Percentiles rank a stretch among this genome's conserved stretches.
These are phyloP conservation scores for Drosophila funebris DNA, from an alignment of 1,140 invertebrate species.

Conservation along the genomic window DNA sequence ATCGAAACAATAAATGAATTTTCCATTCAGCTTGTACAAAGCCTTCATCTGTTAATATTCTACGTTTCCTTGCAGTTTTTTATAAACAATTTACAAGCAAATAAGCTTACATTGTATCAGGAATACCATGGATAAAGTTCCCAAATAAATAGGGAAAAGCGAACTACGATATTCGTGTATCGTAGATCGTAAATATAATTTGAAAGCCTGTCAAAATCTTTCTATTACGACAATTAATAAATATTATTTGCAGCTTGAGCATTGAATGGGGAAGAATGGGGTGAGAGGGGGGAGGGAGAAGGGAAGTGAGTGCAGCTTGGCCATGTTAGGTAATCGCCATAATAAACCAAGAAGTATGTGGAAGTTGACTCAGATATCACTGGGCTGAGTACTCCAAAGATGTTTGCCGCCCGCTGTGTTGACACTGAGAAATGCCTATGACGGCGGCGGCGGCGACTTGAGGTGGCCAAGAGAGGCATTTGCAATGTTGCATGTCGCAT, in stretches of 20 bases:
- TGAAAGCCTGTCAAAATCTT: background rate
- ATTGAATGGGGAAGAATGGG: background rate
- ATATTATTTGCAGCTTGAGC: too few species aligned
- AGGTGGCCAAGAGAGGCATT: constrained; percentile 2
- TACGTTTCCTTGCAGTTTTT: too few species aligned
- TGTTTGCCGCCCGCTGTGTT: constrained; percentile 69
- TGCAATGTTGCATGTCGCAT: background rate
- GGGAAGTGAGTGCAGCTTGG: background rate
- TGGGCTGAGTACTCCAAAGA: constrained; percentile 51
- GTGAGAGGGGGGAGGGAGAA: background rate
- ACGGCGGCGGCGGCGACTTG: constrained; percentile 16
- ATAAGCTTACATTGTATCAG: too few species aligned
- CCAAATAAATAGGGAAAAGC: too few species aligned
- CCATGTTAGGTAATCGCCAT: constrained; percentile 64
- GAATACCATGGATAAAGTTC: too few species aligned
- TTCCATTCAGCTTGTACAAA: too few species aligned
- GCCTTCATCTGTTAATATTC: too few species aligned
- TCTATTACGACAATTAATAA: background rate
- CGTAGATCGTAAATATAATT: background rate
- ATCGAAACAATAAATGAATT: too few species aligned
- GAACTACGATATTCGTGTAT: constrained; percentile 1
- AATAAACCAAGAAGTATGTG: constrained; percentile 51
- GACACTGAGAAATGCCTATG: constrained; percentile 73
- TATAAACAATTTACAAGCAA: too few species aligned
- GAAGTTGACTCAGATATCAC: constrained; percentile 54